A percentile compares a stretch with the other conserved stretches of the same genome.
These are phyloP conservation scores for Nautilus pompilius DNA, from an alignment of 1,140 invertebrate species.

Conservation along the genomic window DNA sequence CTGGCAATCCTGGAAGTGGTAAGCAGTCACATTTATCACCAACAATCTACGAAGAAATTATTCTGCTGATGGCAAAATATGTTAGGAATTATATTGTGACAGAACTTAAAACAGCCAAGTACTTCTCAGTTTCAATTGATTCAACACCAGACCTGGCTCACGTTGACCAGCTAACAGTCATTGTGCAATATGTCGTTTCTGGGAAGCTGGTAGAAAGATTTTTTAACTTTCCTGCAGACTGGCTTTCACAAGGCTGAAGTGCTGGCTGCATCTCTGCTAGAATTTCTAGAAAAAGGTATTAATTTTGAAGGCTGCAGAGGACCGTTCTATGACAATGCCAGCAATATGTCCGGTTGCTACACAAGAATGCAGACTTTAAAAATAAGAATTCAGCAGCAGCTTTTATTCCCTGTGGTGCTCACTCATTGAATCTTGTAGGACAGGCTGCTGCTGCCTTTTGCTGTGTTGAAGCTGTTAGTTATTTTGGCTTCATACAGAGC, in stretches of 20 bases:
- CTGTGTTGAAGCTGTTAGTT: not conserved
- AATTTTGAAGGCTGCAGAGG: not conserved
- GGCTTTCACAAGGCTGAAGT: not conserved
- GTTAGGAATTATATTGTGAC: slow-evolving; percentile 1
- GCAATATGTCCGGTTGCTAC: not conserved
- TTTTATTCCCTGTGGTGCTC: not conserved
- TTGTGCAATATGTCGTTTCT: not conserved
- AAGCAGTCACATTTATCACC: not conserved
- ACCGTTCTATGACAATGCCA: not conserved
- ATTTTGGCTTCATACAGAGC: not conserved
- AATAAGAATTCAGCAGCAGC: not conserved
- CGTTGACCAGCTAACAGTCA: not conserved
- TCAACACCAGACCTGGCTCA: not conserved
- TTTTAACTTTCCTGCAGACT: slow-evolving; percentile 1
- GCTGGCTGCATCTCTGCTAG: not conserved
- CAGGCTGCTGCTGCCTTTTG: not conserved
- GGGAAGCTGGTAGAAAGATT: slow-evolving; percentile 1
- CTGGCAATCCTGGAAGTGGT: slow-evolving; percentile 2
- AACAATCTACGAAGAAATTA: slow-evolving; percentile 5
- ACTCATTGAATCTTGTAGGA: not conserved
- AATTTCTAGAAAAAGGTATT: not conserved
- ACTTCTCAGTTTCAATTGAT: slow-evolving; percentile 1
- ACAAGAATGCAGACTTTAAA: not conserved
- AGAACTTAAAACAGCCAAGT: not conserved
- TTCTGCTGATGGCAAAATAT: slow-evolving; percentile 5